Evolutionary conservation across 2,797 vertebrate genomes (phyloP), one percentile per base, ranked within the genome.

Genomic region (Notolabrus celidotus): DNA sequence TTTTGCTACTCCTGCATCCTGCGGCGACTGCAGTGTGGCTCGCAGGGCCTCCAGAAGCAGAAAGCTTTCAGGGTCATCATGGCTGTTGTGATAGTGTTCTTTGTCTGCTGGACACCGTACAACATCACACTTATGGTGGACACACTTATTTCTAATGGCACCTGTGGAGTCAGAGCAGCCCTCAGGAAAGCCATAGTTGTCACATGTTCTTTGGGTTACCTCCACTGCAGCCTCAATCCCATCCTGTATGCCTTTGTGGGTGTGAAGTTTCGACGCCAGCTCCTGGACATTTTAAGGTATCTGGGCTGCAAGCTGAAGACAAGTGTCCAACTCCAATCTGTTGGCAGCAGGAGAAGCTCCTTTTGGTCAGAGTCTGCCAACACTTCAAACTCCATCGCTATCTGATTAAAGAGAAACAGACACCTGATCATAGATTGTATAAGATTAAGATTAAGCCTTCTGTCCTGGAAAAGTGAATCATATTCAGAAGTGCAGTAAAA

Each of bases 161-260:
- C 10, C 36, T 97, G 96, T 5, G 49, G 15, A 0, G 22, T 78
- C 55, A 16, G 73, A 64, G 73, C 64, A 0, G 72, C 31, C 0
- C 58, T 96, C 76, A 91, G 94, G 0, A 88, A 93, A 19, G 94
- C 94, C 17, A 56, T 82, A 36, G 84, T 66, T 0, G 22, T 95
- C 72, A 95, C 96, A 0, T 86, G 91, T 0, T 84, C 82, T 1
- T 1, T 96, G 25, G 95, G 94, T 0, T 96, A 95, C 78, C 59
- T 96, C 64, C 96, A 97, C 86, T 95, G 95, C 89, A 95, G 96
- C 84, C 90, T 97, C 34, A 97, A 97, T 72, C 96, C 96, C 0
- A 60, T 97, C 67, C 94, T 97, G 58, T 97, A 97, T 0, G 96
- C 95, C 14, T 97, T 97, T 3, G 91, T 97, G n/a, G 95, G 95